Evolutionary conservation across 2,888 invertebrate genomes (phyloP), one percentile per base, ranked within the genome.

Genomic region (Phania funesta): DNA sequence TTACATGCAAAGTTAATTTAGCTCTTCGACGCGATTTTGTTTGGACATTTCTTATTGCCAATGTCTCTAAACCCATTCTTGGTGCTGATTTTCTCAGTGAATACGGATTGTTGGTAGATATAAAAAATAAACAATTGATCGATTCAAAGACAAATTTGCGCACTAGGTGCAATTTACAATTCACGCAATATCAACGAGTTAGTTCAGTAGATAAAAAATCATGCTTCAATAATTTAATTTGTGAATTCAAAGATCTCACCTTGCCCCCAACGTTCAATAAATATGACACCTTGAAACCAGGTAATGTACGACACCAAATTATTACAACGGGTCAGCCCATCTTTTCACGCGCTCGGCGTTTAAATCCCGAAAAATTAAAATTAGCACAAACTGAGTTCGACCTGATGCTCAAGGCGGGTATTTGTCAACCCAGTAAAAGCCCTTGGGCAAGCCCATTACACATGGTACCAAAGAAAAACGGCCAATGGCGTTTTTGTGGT

Each of bases 251-350:
- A 6, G 75, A 75, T 67, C 26, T 75, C 13, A 65, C 65, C 3
- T 29, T 26, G 20, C 75, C 75, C n/a, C 35, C 44, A 22, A 54
- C 65, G n/a, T 75, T 41, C 26, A 75, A 38, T 29, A 54, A 62
- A 50, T 18, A 22, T 35, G 26, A 68, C 20, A 38, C 29, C 29
- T 52, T 52, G 26, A 52, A 52, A 52, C 16, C 29, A 54, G 29
- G 16, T 29, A 58, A 44, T 35, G 64, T 73, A 32, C 46, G 29
- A 50, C 71, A 78, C 50, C 52, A 64, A 41, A 73, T 78, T 38
- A 44, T 73, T 44, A 78, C 78, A 13, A 71, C 24, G 11, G 78
- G 80, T 16, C 83, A 70, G 41, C 80, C 76, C 16, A 46, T 80
- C 0, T 38, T 58, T 35, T 60, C 70, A 50, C 50, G 64, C 6